Conservation (phyloP, 2,113 vertebrate species). For the Tinamus guttatus region DNA sequence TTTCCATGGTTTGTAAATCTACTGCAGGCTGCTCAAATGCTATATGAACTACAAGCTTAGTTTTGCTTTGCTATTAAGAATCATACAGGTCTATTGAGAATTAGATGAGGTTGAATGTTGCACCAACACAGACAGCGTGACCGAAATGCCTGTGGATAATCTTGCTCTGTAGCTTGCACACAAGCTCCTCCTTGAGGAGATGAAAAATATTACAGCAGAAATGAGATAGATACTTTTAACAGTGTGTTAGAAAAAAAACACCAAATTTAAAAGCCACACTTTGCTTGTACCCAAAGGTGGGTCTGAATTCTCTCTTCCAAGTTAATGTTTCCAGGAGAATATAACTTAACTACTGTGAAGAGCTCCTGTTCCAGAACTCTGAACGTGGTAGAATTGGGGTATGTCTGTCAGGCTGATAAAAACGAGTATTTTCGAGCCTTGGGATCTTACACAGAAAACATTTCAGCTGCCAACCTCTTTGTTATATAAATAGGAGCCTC, state of each 20-base stretch:
- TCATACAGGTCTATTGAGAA: background rate
- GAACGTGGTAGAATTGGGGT: background rate
- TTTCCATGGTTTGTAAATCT: background rate
- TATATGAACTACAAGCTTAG: background rate
- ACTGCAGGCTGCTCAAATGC: background rate
- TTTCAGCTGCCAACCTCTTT: background rate
- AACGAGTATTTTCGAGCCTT: conserved; percentile 1
- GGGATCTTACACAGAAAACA: background rate
- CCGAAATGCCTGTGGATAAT: background rate
- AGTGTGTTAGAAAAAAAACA: background rate
- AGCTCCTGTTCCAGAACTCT: background rate
- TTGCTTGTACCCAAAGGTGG: background rate
- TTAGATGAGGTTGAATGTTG: background rate
- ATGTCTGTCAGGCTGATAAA: background rate
- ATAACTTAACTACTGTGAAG: background rate
- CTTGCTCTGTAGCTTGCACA: conserved; percentile 1
- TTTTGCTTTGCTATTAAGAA: background rate
- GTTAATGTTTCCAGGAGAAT: background rate
- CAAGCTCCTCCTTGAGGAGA: conserved; percentile 72
- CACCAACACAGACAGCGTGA: background rate
- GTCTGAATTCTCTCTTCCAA: background rate
- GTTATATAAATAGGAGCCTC: background rate
- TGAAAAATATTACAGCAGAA: conserved; percentile 21
- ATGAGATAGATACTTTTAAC: background rate
- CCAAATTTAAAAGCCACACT: background rate